Evolutionary conservation across 2,888 invertebrate species (phyloP), one percentile per base, ranked within the genome.

Genomic region (Hemithea aestivaria): DNA sequence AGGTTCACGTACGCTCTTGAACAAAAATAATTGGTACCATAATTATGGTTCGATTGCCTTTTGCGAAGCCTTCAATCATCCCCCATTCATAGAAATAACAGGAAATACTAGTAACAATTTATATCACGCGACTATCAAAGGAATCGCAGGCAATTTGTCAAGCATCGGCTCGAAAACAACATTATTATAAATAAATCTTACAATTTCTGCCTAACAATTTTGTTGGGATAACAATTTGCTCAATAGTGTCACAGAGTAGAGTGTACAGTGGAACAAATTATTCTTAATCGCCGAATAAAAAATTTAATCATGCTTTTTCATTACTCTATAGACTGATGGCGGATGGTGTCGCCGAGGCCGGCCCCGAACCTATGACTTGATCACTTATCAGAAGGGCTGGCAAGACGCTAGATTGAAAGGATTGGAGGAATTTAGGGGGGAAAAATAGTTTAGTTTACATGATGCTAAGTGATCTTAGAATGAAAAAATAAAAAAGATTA

Each of bases 11-110:
- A 40, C 30, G 16, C 27, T 40, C 27, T 27, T 27, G 40, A 31
- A 27, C 31, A 35, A 34, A 35, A 31, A 35, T 40, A 40, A 40
- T 40, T 29, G 35, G 35, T n/a, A 10, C 25, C 35, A 21, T 28
- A 28, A 35, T 5, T 28, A 33, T 28, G 9, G 16, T 7, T 7
- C 25, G 31, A 10, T 26, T 30, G 16, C 12, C 35, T 32, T 35
- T 24, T 26, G 9, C 12, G 10, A 16, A 24, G 20, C 16, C 6
- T 10, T 28, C 27, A 27, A 30, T 40, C 24, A 20, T 24, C 21
- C 9, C 27, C 30, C 30, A 29, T 26, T 34, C 16, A 10, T 21
- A 7, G 21, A 33, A 10, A 10, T 25, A 39, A 27, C 30, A 30
- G 36, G 30, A 35, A 40, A 30, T 2, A 35, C 2, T 10, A 20